A percentile compares a stretch with the other conserved stretches of the same genome.
phyloP scores from a whole-genome alignment of 2,113 vertebrate species.

The Macrotis lagotis region DNA sequence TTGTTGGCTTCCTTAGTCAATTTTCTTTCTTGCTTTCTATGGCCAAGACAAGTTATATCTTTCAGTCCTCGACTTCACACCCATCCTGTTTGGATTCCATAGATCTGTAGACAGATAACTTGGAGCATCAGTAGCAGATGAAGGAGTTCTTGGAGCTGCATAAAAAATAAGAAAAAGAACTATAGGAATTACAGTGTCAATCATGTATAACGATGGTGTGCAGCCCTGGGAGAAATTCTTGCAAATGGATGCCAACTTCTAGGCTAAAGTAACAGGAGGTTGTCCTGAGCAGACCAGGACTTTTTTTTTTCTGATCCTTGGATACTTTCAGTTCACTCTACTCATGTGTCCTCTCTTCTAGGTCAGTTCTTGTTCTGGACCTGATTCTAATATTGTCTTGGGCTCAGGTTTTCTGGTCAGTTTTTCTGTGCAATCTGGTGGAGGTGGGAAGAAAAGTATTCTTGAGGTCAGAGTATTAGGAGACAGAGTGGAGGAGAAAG shows the following conservation, averaged over 20 bases:
- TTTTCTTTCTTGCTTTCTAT: no score
- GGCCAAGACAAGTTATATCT: no score
- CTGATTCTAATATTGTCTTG: background rate
- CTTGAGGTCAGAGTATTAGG: background rate
- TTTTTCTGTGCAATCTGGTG: background rate
- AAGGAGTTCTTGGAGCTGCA: conserved; percentile 91
- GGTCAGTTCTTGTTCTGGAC: background rate
- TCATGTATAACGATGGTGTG: no score
- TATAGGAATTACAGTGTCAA: conserved; percentile 90
- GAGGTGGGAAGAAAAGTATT: background rate
- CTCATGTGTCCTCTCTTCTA: background rate
- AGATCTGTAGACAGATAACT: conserved; percentile 89
- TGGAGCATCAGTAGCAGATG: conserved; percentile 89
- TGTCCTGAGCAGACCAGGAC: conserved; percentile 36
- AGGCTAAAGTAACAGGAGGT: conserved; percentile 77
- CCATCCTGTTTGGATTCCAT: background rate
- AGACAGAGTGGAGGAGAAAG: conserved; percentile 15
- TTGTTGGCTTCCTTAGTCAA: no score
- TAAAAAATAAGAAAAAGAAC: conserved; percentile 93
- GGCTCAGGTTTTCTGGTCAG: background rate
- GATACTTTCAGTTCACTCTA: background rate
- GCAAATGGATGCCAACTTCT: conserved; percentile 86
- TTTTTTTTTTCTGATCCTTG: background rate
- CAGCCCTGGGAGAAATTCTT: conserved; percentile 91
- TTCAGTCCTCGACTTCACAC: no score